Base-by-base conservation (phyloP, 2,888 invertebrate species). In the Galeruca laticollis region DNA sequence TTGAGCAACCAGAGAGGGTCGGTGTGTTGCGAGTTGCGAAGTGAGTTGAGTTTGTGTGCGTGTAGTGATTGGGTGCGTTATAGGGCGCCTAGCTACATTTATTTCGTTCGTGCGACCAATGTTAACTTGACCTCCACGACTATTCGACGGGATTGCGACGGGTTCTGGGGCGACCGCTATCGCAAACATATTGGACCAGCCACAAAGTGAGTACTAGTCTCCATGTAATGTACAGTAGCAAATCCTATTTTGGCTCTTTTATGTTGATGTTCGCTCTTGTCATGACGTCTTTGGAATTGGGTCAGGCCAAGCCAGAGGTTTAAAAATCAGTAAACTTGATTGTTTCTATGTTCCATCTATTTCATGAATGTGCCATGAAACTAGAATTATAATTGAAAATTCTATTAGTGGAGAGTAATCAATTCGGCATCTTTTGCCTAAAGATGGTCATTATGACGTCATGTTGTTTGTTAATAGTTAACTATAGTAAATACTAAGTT, bases 71-170 rank as follows among this genome's bases (percentile, higher is more conserved):
- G 85, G 84, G 82, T 84, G 84, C 82, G 81, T 82, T 81, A 80
- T 78, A 79, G 81, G 82, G 82, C 82, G 83, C 82, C 82, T 81
- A 78, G 81, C 79, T 81, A 71, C 80, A 80, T 81, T 81, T 80
- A 79, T 79, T 79, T 78, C 79, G 77, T 81, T 78, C 79, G 79
- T 78, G 78, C 82, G 82, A 83, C 85, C 80, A 82, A 85, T 85
- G 85, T 85, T 84, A 81, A 84, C 85, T 82, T 85, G 85, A 85
- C 84, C 83, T 80, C 80, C 82, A 80, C 82, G 81, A 83, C 82
- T 81, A 82, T 83, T 82, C 81, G 82, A 81, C 82, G 81, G 84
- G 84, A 82, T 80, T 81, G 82, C 80, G 80, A 81, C 80, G 84
- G 83, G 83, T 83, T 72, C 83, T 81, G 83, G 83, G 82, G 84